Percentiles rank a stretch among this genome's conserved stretches.
phyloP scores from a whole-genome alignment of 2,888 invertebrate genomes.

The Tribolium freemani region DNA sequence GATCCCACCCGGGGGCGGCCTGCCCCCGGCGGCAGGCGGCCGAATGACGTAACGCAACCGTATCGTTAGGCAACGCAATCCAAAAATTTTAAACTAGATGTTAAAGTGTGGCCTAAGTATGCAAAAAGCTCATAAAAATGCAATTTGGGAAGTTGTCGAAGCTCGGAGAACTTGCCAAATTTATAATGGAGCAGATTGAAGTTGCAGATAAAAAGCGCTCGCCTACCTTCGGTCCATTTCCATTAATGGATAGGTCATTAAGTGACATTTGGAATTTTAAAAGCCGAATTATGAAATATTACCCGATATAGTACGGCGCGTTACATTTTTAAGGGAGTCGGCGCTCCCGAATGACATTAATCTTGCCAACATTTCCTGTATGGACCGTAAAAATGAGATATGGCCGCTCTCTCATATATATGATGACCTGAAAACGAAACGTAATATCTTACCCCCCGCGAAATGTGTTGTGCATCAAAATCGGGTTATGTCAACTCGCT shows the following conservation, averaged over 20 bases:
- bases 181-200: constrained; percentile 35
- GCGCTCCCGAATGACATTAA: constrained; percentile 58
- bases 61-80: constrained; percentile 11
- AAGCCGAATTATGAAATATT: constrained; percentile 52
- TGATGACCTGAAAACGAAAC: constrained; percentile 36
- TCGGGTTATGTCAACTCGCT: constrained; percentile 12
- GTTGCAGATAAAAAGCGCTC: constrained; percentile 37
- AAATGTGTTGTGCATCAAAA: constrained; percentile 30
- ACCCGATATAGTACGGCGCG: constrained; percentile 36
- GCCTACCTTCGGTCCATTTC: constrained; percentile 42
- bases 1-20: constrained; percentile 56
- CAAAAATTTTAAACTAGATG: not conserved
- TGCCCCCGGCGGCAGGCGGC: constrained; percentile 1
- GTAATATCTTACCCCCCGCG: constrained; percentile 35
- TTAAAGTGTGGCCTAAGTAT: constrained; percentile 37
- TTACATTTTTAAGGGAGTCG: constrained; percentile 52
- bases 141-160: constrained; percentile 46
- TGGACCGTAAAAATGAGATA: constrained; percentile 59
- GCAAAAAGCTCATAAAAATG: constrained; percentile 47
- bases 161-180: constrained; percentile 31
- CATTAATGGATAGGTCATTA: constrained; percentile 52
- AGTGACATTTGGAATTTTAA: constrained; percentile 52
- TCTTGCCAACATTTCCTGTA: constrained; percentile 60
- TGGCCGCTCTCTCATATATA: constrained; percentile 40
- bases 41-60: not conserved